A percentile compares a stretch with the other conserved stretches of the same genome.
Evolutionary conservation across 1,140 invertebrate species (phyloP).

Genomic region (Fopius arisanus): DNA sequence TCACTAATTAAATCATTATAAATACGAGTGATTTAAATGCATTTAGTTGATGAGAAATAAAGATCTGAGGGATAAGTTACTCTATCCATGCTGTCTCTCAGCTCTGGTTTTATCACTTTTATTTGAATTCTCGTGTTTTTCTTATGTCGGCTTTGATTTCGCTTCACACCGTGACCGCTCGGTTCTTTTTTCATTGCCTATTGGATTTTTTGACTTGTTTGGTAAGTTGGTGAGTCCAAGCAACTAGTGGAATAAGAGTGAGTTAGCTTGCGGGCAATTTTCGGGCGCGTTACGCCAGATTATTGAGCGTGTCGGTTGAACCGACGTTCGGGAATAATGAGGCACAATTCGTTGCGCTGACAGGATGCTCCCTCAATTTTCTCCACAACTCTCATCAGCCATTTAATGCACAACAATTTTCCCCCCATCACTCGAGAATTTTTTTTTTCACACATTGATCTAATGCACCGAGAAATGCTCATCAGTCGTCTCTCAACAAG

Average conservation of each 20-base stretch:
- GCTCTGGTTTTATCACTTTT: neutral
- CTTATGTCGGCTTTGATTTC: neutral
- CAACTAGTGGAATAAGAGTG: slow-evolving; percentile 9
- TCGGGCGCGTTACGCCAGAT: slow-evolving; percentile 18
- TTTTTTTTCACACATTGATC: neutral
- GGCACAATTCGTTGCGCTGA: slow-evolving; percentile 10
- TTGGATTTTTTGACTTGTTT: neutral
- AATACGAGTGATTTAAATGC: neutral
- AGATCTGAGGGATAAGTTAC: neutral
- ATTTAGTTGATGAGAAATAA: neutral
- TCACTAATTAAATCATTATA: slow-evolving; percentile 53
- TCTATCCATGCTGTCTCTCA: neutral
- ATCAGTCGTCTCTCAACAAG: neutral
- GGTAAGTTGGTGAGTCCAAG: neutral
- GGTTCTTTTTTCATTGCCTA: neutral
- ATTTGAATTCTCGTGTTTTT: neutral
- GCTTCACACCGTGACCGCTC: neutral
- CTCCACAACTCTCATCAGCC: neutral
- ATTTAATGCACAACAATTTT: neutral
- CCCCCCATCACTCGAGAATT: neutral
- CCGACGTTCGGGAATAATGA: neutral
- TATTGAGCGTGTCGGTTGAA: slow-evolving; percentile 12
- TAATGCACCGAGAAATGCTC: neutral
- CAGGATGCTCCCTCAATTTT: slow-evolving; percentile 15
- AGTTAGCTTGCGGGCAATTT: slow-evolving; percentile 19